phyloP scores from a whole-genome alignment of 2,888 invertebrate species.

The Seira ritae region DNA sequence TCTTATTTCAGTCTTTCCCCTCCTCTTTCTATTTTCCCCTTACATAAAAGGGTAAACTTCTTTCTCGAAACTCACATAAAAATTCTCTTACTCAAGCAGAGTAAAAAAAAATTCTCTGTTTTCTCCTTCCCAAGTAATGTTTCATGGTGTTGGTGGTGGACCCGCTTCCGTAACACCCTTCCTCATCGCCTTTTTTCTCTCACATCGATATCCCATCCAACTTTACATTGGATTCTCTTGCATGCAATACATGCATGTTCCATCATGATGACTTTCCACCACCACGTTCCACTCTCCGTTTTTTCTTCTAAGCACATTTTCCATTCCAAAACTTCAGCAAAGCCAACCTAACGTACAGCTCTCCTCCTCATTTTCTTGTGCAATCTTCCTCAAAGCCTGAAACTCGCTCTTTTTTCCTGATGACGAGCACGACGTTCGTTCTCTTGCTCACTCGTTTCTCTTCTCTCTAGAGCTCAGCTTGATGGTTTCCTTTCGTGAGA shows the following conservation, averaged over 20 bases:
- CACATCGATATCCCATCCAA: too few species aligned
- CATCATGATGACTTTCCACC: slow-evolving; percentile 28
- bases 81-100: too few species aligned
- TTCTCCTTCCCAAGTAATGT: neutral
- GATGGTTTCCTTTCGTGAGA: slow-evolving; percentile 62
- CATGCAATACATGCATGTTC: slow-evolving; percentile 30
- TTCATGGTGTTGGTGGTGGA: slow-evolving; percentile 33
- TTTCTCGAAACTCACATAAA: too few species aligned
- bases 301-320: slow-evolving; percentile 2
- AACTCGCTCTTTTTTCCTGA: too few species aligned
- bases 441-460: neutral
- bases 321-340: neutral
- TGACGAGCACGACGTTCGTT: slow-evolving; percentile 17
- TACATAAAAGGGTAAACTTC: too few species aligned
- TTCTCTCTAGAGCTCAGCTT: slow-evolving; percentile 14
- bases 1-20: too few species aligned
- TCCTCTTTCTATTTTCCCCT: too few species aligned
- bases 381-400: slow-evolving; percentile 18
- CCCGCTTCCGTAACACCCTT: slow-evolving; percentile 57
- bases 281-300: slow-evolving; percentile 42
- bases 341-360: neutral
- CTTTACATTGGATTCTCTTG: too few species aligned
- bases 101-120: neutral
- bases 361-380: slow-evolving; percentile 36
- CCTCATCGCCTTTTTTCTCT: slow-evolving; percentile 37